Evolutionary conservation across 1,140 invertebrate species (phyloP), one percentile per base, ranked within the genome.

Genomic region (Drosophila varians): DNA sequence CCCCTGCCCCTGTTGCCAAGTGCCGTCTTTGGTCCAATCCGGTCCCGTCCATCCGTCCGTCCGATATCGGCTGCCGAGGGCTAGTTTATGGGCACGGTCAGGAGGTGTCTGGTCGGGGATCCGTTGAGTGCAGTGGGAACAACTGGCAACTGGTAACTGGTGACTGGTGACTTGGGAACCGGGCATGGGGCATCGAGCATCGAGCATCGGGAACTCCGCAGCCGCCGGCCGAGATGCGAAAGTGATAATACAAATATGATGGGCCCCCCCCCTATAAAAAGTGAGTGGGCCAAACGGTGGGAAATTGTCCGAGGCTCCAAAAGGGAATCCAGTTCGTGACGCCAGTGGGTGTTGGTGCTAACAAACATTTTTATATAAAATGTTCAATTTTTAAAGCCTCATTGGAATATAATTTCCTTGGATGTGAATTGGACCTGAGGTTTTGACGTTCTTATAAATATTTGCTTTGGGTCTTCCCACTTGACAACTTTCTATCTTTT

Each of bases 241-340:
- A 64, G 62, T 43, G 47, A 66, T 65, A 65, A 66, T 66, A 66
- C 62, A 66, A 66, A 66, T 66, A 66, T 66, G 62, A 66, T 66
- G 62, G 61, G 62, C 60, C 26, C 47, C 60, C 36, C 34, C 46
- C 45, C 38, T 16, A 66, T 66, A 65, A 66, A 66, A 66, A 66
- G 62, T 66, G 62, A 66, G 62, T 66, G 62, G 61, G 60, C 60
- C 60, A 64, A 31, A 61, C 56, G 60, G 64, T 66, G 64, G 64
- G 64, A 66, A 66, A 66, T 61, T 66, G 64, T 43, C 36, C 42
- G 58, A 7, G 23, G 57, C 46, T 9, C 16, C 25, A 31, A 46
- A 12, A 47, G 46, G 34, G 25, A 28, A 40, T 66, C 7, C 46
- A 45, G 47, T 66, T 66, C 64, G 61, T 66, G 64, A 66, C 48